Conservation (phyloP, 2,888 invertebrate species). For the Caenorhabditis japonica region DNA sequence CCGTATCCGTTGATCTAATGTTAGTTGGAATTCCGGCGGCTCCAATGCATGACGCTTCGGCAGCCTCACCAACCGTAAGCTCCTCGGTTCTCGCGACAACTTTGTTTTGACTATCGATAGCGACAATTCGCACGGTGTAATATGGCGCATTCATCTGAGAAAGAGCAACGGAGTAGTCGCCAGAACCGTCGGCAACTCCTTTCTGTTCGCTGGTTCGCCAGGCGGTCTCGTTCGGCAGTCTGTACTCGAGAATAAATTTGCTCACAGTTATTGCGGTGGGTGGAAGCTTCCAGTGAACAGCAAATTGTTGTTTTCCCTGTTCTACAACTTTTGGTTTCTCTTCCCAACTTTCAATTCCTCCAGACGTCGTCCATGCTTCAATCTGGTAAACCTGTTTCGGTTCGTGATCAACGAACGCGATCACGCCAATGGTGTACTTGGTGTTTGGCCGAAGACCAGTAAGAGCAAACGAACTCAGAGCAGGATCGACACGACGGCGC, state of each 20-base stretch:
- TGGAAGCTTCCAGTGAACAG: slow-evolving; percentile 75
- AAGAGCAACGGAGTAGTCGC: slow-evolving; percentile 64
- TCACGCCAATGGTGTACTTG: slow-evolving; percentile 75
- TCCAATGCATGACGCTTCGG: slow-evolving; percentile 68
- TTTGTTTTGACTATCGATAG: slow-evolving; percentile 59
- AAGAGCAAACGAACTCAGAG: slow-evolving; percentile 66
- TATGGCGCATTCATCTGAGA: slow-evolving; percentile 63
- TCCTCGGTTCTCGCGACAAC: slow-evolving; percentile 74
- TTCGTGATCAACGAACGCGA: slow-evolving; percentile 76
- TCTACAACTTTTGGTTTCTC: slow-evolving; percentile 64
- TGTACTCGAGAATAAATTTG: slow-evolving; percentile 75
- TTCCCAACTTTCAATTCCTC: slow-evolving; percentile 62
- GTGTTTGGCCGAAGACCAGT: slow-evolving; percentile 73
- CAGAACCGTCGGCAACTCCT: slow-evolving; percentile 60
- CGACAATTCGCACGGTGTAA: slow-evolving; percentile 70
- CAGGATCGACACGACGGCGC: slow-evolving; percentile 71
- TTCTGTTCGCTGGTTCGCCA: slow-evolving; percentile 56
- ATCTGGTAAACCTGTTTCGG: slow-evolving; percentile 73
- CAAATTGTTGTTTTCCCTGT: slow-evolving; percentile 62
- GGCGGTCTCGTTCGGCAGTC: slow-evolving; percentile 75
- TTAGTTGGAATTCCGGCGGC: slow-evolving; percentile 68
- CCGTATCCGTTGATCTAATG: slow-evolving; percentile 54
- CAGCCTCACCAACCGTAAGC: slow-evolving; percentile 68
- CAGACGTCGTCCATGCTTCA: slow-evolving; percentile 61
- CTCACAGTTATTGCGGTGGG: slow-evolving; percentile 50